These are phyloP conservation scores for Amphiura filiformis DNA, from an alignment of 35 echinoderm and acorn worm species.

Conservation along the genomic window DNA sequence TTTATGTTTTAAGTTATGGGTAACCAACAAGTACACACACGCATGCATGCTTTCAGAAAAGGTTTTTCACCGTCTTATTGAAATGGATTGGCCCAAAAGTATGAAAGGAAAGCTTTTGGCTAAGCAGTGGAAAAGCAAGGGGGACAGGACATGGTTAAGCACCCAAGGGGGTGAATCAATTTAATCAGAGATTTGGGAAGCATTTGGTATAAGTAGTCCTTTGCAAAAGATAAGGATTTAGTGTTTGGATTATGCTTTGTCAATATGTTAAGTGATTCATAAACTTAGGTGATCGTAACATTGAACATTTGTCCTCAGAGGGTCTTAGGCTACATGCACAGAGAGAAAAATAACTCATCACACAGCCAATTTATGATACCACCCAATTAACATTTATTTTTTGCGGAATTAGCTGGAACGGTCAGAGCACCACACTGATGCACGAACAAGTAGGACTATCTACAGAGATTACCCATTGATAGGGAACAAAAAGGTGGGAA, in stretches of 20 bases:
- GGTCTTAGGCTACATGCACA: too few species aligned
- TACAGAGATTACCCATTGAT: too few species aligned
- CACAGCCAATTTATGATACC: too few species aligned
- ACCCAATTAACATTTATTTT: too few species aligned
- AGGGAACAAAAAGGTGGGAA: too few species aligned
- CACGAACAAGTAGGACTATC: too few species aligned
- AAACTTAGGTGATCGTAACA: not conserved
- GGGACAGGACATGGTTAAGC: not conserved
- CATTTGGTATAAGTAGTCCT: not conserved
- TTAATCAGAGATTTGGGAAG: conserved; percentile 6
- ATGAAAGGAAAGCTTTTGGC: not conserved
- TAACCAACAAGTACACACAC: not conserved
- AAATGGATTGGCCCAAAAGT: not conserved
- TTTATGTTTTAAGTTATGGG: not conserved
- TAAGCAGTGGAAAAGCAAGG: conserved; percentile 2
- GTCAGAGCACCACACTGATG: too few species aligned
- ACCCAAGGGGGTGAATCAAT: not conserved
- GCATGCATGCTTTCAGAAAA: not conserved
- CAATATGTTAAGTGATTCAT: not conserved
- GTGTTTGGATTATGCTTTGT: not conserved
- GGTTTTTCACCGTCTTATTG: not conserved
- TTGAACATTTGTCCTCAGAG: too few species aligned
- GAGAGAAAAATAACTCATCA: too few species aligned
- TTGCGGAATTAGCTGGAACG: too few species aligned
- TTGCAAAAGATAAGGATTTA: not conserved